phyloP scores from a whole-genome alignment of 2,888 invertebrate species.

The Choristoneura rosaceana region DNA sequence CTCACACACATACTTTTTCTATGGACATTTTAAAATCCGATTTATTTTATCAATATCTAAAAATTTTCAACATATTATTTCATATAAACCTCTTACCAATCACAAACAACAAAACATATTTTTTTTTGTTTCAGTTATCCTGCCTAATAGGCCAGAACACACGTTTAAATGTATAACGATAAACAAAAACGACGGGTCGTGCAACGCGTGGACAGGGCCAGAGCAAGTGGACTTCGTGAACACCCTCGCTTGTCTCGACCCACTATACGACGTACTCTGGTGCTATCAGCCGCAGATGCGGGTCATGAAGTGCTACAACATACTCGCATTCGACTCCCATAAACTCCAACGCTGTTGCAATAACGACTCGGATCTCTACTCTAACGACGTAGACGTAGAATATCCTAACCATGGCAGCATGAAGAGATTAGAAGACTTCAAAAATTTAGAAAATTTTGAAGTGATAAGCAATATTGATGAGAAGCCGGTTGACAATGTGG shows the following conservation, averaged over 20 bases:
- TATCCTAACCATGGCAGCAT: slow-evolving; percentile 75
- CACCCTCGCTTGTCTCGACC: slow-evolving; percentile 94
- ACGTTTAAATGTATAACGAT: slow-evolving; percentile 95
- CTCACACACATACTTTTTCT: too few species aligned
- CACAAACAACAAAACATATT: too few species aligned
- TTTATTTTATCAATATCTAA: too few species aligned
- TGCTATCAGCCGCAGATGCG: slow-evolving; percentile 90
- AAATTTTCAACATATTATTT: too few species aligned
- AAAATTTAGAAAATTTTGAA: slow-evolving; percentile 71
- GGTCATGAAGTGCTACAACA: slow-evolving; percentile 91
- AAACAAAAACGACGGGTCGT: slow-evolving; percentile 94
- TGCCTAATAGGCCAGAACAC: slow-evolving; percentile 92
- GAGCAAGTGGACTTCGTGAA: slow-evolving; percentile 95
- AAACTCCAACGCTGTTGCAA: slow-evolving; percentile 74
- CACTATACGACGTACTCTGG: slow-evolving; percentile 97
- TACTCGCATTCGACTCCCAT: slow-evolving; percentile 90
- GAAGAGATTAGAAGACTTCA: slow-evolving; percentile 76
- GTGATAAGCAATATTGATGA: slow-evolving; percentile 63
- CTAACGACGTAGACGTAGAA: slow-evolving; percentile 63
- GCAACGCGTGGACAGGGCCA: slow-evolving; percentile 92
- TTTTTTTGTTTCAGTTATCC: slow-evolving; percentile 86
- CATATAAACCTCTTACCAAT: too few species aligned
- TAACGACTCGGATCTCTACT: slow-evolving; percentile 59
- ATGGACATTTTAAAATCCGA: too few species aligned
- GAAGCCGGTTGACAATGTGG: slow-evolving; percentile 62